phyloP scores from a whole-genome alignment of 2,888 invertebrate genomes.

The Lathronympha strigana region DNA sequence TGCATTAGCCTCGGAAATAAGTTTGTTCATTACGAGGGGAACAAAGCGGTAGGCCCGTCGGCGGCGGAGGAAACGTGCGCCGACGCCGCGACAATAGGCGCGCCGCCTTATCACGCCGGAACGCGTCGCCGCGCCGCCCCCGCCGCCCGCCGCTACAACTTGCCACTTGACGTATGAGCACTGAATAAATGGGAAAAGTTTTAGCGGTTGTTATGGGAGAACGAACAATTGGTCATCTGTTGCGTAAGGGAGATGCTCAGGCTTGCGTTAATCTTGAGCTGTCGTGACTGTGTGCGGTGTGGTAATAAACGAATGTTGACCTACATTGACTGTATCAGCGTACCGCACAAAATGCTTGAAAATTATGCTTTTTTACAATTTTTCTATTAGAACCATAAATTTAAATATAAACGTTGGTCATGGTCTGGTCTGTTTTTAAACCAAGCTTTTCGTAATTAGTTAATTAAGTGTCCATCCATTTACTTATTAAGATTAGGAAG shows the following conservation, averaged over 20 bases:
- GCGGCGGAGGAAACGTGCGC: constrained; percentile 82
- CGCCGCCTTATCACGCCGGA: constrained; percentile 82
- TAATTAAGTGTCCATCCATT: constrained; percentile 62
- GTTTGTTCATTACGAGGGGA: constrained; percentile 82
- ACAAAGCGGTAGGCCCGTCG: constrained; percentile 81
- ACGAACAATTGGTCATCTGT: constrained; percentile 83
- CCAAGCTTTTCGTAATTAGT: constrained; percentile 52
- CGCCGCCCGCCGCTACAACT: constrained; percentile 46
- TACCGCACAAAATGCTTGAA: neutral
- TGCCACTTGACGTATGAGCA: constrained; percentile 76
- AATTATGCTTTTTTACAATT: neutral
- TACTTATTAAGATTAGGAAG: constrained; percentile 58
- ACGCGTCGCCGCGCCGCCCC: constrained; percentile 62
- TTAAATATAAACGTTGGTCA: neutral
- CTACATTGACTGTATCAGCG: constrained; percentile 18
- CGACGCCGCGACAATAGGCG: constrained; percentile 80
- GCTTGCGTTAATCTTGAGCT: constrained; percentile 69
- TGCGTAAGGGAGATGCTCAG: constrained; percentile 66
- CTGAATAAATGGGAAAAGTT: constrained; percentile 84
- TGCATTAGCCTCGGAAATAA: constrained; percentile 79
- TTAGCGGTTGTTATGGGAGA: constrained; percentile 75
- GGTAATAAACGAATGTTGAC: constrained; percentile 22
- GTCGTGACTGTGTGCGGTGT: constrained; percentile 48
- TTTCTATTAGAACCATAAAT: too few relatives aligned
- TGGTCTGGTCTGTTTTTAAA: constrained; percentile 18